Evolutionary conservation across 2,888 invertebrate species (phyloP), one percentile per base, ranked within the genome.

Genomic region (Pherbina coryleti): DNA sequence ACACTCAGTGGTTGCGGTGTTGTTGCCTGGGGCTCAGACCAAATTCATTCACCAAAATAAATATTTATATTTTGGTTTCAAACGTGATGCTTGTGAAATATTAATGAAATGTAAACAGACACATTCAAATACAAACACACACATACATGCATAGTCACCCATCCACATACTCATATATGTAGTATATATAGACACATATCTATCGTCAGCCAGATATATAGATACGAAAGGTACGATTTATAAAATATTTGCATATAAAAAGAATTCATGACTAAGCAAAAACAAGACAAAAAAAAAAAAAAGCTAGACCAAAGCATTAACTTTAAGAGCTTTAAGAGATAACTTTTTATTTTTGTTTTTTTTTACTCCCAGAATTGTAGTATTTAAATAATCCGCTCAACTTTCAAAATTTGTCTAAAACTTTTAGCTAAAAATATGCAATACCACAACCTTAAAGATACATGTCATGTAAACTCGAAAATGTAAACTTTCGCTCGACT

Each of bases 91-190:
- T 84, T 84, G 83, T 86, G 84, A 86, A 86, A 86, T 86, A 86
- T 86, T 86, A 86, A 86, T 86, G 86, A 86, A 86, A 86, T 83
- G 60, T 77, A 78, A 69, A 70, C 55, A 73, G 7, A 76, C 17
- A 73, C 37, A n/a, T n/a, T n/a, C n/a, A n/a, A n/a, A 77, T 11
- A 73, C 51, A 75, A 17, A 60, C 19, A 72, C 9, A 17, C 44
- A 19, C 22, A 76, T 4, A 34, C 49, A 14, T 55, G 28, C 31
- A 25, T 7, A 3, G 44, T 31, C 31, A 55, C 64, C 34, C 49
- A 69, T 53, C 76, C 64, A 72, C 72, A 75, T 70, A 76, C 78
- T 75, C 81, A 81, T n/a, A n/a, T n/a, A n/a, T n/a, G n/a, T n/a
- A n/a, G n/a, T n/a, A n/a, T n/a, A n/a, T n/a, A n/a, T 81, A 75